These are phyloP conservation scores for Cactoblastis cactorum DNA, from an alignment of 2,888 invertebrate genomes.

Conservation along the genomic window DNA sequence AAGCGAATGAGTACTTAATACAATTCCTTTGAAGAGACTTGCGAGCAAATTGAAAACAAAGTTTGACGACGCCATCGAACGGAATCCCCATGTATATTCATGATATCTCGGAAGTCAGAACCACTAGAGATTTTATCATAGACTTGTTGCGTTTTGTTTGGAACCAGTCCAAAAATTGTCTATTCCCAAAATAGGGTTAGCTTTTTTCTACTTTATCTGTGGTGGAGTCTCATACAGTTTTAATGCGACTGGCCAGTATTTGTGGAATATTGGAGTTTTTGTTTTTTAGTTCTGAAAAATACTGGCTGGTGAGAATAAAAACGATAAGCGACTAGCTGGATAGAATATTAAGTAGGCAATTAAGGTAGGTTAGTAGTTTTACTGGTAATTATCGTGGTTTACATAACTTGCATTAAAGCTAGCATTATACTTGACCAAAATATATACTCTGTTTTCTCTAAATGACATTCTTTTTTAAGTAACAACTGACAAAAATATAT, in stretches of 20 bases:
- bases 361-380: no score
- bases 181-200: conserved; percentile 4
- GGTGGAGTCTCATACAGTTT: not conserved
- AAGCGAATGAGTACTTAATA: not conserved
- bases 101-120: conserved; percentile 5
- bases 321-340: not conserved
- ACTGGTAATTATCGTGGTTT: no score
- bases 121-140: conserved; percentile 14
- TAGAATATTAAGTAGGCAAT: no score
- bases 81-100: conserved; percentile 8
- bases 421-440: no score
- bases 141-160: conserved; percentile 14
- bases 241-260: no score
- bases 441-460: no score
- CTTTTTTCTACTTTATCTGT: conserved; percentile 1
- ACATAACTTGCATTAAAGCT: no score
- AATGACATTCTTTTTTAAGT: no score
- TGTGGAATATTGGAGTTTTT: no score
- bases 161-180: conserved; percentile 10
- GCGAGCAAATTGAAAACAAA: not conserved
- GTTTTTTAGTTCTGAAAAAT: not conserved
- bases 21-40: not conserved
- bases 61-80: conserved; percentile 9
- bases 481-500: no score
- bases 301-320: not conserved